A percentile compares a stretch with the other conserved stretches of the same genome.
Conservation (phyloP, 2,888 invertebrate species). For the Ernsta delagoae region DNA sequence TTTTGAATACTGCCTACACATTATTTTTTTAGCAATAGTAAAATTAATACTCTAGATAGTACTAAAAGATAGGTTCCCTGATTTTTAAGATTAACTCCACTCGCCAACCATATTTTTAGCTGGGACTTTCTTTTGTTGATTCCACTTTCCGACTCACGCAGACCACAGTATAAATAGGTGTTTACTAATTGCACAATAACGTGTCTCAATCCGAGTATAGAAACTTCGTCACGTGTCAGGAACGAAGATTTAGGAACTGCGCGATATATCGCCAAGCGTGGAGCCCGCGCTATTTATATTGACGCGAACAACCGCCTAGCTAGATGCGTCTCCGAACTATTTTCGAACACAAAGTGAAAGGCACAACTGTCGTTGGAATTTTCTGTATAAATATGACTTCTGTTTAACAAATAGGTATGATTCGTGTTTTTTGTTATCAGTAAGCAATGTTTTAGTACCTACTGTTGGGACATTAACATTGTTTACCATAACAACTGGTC, state of each 20-base stretch:
- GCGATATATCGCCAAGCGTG: slow-evolving; percentile 46
- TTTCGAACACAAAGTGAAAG: slow-evolving; percentile 44
- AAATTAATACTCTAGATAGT: too few species aligned
- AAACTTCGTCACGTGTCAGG: slow-evolving; percentile 26
- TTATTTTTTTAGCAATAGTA: too few species aligned
- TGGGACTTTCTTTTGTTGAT: slow-evolving; percentile 3
- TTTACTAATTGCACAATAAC: slow-evolving; percentile 3
- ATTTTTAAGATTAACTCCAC: too few species aligned
- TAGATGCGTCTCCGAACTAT: slow-evolving; percentile 46
- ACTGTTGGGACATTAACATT: neutral
- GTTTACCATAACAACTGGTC: neutral
- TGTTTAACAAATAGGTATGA: neutral
- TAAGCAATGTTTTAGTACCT: neutral
- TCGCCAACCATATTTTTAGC: too few species aligned
- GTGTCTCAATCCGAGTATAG: slow-evolving; percentile 24
- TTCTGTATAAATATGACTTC: slow-evolving; percentile 24
- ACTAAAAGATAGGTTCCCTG: too few species aligned
- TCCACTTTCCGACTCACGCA: neutral
- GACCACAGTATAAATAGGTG: slow-evolving; percentile 12
- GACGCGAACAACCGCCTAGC: slow-evolving; percentile 42
- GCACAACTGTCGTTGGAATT: slow-evolving; percentile 36
- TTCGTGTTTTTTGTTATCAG: neutral
- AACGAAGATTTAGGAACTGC: slow-evolving; percentile 32
- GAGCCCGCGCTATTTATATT: slow-evolving; percentile 43
- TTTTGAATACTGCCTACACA: too few species aligned